These are phyloP conservation scores for Drosophila sucinea DNA, from an alignment of 1,140 invertebrate genomes.

Conservation along the genomic window DNA sequence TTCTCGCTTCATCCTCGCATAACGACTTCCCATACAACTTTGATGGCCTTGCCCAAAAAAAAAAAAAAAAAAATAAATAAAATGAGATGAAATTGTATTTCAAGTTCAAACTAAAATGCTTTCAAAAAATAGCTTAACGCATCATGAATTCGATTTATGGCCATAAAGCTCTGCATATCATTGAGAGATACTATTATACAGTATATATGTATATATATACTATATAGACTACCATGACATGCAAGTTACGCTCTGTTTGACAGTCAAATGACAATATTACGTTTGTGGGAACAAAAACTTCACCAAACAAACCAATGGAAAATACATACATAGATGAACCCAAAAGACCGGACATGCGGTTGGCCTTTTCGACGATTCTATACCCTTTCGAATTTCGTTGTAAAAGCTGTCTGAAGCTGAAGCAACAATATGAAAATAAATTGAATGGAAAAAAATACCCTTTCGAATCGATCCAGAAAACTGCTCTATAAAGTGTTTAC, in stretches of 20 bases:
- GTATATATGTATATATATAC: constrained; percentile 17
- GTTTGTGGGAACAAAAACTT: constrained; percentile 14
- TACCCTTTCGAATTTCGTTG: constrained; percentile 8
- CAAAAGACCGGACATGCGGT: background rate
- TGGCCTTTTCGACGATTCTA: constrained; percentile 15
- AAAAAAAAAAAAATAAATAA: constrained; percentile 21
- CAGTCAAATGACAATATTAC: constrained; percentile 52
- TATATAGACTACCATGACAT: constrained; percentile 54
- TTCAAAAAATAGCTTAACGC: constrained; percentile 64
- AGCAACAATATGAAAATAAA: too few species aligned
- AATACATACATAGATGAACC: constrained; percentile 4
- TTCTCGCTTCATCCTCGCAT: constrained; percentile 30
- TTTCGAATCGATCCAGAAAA: too few species aligned
- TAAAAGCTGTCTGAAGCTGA: too few species aligned
- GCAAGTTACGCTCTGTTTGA: constrained; percentile 74
- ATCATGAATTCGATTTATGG: constrained; percentile 69
- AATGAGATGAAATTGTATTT: constrained; percentile 47
- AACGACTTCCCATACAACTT: constrained; percentile 49
- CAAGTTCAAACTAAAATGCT: constrained; percentile 72
- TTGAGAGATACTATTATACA: constrained; percentile 34
- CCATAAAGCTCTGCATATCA: constrained; percentile 40
- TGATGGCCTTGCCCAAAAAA: constrained; percentile 24
- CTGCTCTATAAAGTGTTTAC: too few species aligned
- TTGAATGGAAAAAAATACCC: too few species aligned
- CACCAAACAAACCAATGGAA: constrained; percentile 17